Conservation (phyloP, 1,140 invertebrate genomes). For the Drosophila navojoa region DNA sequence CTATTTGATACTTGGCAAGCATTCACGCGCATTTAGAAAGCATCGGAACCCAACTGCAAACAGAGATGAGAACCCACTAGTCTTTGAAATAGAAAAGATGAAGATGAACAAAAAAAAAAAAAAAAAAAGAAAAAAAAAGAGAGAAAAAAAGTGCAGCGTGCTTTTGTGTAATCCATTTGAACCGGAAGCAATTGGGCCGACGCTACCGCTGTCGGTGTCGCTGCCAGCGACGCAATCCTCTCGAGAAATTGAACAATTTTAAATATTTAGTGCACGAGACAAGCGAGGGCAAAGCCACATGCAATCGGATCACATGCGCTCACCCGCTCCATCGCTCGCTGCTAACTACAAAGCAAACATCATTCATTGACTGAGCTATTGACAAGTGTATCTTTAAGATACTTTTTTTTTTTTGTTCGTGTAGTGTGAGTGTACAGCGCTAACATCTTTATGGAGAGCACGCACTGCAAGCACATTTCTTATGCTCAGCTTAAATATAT, state of each 20-base stretch:
- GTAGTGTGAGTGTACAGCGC: slow-evolving; percentile 12
- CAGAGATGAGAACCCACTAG: slow-evolving; percentile 23
- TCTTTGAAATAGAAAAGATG: background rate
- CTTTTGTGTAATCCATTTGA: slow-evolving; percentile 81
- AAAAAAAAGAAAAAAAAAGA: slow-evolving; percentile 15
- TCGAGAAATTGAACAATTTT: slow-evolving; percentile 73
- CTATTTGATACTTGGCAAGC: slow-evolving; percentile 47
- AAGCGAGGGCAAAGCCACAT: slow-evolving; percentile 50
- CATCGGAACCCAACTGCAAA: slow-evolving; percentile 39
- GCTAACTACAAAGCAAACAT: slow-evolving; percentile 74
- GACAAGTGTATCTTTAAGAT: slow-evolving; percentile 49
- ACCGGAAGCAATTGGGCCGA: slow-evolving; percentile 78
- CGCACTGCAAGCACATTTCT: no score
- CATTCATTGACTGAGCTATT: slow-evolving; percentile 43
- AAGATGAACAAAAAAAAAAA: slow-evolving; percentile 22
- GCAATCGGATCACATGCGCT: slow-evolving; percentile 58
- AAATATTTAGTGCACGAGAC: slow-evolving; percentile 81
- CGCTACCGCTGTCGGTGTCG: slow-evolving; percentile 31
- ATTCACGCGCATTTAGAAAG: slow-evolving; percentile 36
- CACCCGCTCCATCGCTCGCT: slow-evolving; percentile 7
- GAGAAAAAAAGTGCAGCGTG: slow-evolving; percentile 56
- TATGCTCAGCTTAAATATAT: no score
- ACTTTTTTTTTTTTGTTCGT: slow-evolving; percentile 19
- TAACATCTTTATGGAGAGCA: background rate
- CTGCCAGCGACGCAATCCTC: slow-evolving; percentile 47